These are phyloP conservation scores for Mirounga angustirostris DNA, from an alignment of 2,113 vertebrate genomes.

Conservation along the genomic window DNA sequence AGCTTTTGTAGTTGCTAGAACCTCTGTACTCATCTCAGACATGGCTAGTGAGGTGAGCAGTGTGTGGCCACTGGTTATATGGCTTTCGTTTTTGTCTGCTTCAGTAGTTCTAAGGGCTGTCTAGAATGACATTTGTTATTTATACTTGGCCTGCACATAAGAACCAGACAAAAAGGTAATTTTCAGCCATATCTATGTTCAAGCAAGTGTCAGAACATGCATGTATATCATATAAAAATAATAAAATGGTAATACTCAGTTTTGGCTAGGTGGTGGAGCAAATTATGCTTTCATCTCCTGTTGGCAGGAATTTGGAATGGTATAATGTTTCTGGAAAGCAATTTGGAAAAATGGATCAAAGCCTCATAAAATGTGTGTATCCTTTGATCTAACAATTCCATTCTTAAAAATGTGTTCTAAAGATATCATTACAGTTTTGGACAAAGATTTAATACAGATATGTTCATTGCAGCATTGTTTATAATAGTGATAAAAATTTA, in stretches of 20 bases:
- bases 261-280: not conserved
- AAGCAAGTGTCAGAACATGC: not conserved
- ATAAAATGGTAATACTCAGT: not conserved
- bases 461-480: not conserved
- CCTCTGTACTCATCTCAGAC: not conserved
- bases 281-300: not conserved
- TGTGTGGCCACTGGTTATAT: rapidly evolving
- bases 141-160: not conserved
- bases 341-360: conserved; percentile 36
- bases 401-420: conserved; percentile 12
- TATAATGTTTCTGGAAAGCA: conserved; percentile 23
- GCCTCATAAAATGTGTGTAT: not conserved
- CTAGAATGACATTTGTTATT: not conserved
- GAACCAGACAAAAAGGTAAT: not conserved
- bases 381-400: not conserved
- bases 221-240: not conserved
- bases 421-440: not conserved
- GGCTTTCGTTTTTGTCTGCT: not conserved
- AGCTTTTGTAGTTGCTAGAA: not conserved
- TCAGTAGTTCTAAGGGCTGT: not conserved
- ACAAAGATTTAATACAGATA: conserved; percentile 21
- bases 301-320: conserved; percentile 38
- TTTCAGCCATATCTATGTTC: not conserved
- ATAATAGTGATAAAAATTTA: not conserved
- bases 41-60: not conserved